A percentile compares a stretch with the other conserved stretches of the same genome.
Evolutionary conservation across 1,140 invertebrate genomes (phyloP).

Genomic region (Yoshiicerus persimilis): DNA sequence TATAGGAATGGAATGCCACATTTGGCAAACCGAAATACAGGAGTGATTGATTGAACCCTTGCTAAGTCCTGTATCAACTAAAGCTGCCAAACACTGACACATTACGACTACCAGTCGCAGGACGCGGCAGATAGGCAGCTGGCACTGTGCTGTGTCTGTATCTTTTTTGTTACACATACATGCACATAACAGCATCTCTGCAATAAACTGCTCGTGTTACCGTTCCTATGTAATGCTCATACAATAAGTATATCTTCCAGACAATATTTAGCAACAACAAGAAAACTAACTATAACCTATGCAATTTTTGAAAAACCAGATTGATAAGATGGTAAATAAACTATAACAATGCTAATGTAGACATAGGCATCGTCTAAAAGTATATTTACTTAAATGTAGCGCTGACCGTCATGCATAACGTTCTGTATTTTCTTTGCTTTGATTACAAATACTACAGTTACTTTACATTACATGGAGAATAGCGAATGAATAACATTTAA

Average conservation of each 20-base stretch:
- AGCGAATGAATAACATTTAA: neutral
- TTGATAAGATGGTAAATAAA: no score
- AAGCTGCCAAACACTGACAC: conserved; percentile 2
- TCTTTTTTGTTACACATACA: neutral
- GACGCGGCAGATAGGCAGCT: neutral
- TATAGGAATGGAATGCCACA: neutral
- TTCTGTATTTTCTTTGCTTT: neutral
- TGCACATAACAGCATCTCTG: neutral
- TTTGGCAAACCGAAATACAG: neutral
- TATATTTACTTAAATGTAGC: neutral
- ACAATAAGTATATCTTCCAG: neutral
- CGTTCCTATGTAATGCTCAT: no score
- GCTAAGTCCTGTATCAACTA: neutral
- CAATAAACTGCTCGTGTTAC: no score
- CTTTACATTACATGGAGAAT: neutral
- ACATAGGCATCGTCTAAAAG: no score
- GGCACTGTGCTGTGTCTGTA: neutral
- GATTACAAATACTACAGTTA: neutral
- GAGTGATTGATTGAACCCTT: neutral
- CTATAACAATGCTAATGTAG: no score
- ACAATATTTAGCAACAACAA: no score
- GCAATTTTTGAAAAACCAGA: no score
- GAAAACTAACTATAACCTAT: no score
- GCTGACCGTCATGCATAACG: neutral
- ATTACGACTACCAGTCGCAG: neutral